Evolutionary conservation across 2,113 vertebrate genomes (phyloP), one percentile per base, ranked within the genome.

Genomic region (Ceyx margarethae): DNA sequence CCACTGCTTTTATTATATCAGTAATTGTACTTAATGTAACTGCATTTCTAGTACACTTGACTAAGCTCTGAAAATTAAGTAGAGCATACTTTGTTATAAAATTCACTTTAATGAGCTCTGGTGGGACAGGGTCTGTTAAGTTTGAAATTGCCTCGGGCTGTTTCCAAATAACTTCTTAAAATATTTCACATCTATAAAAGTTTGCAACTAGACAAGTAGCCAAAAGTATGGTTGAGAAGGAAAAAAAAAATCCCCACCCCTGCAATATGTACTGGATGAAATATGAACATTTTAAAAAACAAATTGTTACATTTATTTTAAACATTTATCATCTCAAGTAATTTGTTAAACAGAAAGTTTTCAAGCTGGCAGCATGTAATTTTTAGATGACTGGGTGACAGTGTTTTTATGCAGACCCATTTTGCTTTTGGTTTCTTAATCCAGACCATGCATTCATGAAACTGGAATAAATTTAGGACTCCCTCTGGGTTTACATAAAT

Each of bases 21-120:
- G 98, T 98, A 98, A 98, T 98, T 98, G 98, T 96, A 96, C 96
- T 98, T 98, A 98, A 98, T 98, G 97, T 97, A 97, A 97, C 97
- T 97, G 97, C 97, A 97, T 98, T 98, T 97, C 96, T 96, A 87
- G 69, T 97, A 98, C 10, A 97, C 98, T 98, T 98, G 97, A 96
- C 97, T 98, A 98, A 97, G 80, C 97, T 98, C 98, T 98, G 98
- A 98, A 98, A 98, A 98, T 98, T 98, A 98, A 98, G 98, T 98
- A 98, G 96, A 97, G 96, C 97, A 96, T 97, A 98, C 98, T 98
- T 98, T 98, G 98, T 98, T 98, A 98, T 98, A 98, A 98, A 98
- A 98, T 98, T 98, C 97, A 96, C 96, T 97, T 94, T 99, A 99
- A 99, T 99, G 98, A 99, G 98, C 97, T 98, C 98, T 98, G 97